A percentile compares a stretch with the other conserved stretches of the same genome.
Conservation (phyloP, 2,797 vertebrate species). For the Apogon hyalosoma region DNA sequence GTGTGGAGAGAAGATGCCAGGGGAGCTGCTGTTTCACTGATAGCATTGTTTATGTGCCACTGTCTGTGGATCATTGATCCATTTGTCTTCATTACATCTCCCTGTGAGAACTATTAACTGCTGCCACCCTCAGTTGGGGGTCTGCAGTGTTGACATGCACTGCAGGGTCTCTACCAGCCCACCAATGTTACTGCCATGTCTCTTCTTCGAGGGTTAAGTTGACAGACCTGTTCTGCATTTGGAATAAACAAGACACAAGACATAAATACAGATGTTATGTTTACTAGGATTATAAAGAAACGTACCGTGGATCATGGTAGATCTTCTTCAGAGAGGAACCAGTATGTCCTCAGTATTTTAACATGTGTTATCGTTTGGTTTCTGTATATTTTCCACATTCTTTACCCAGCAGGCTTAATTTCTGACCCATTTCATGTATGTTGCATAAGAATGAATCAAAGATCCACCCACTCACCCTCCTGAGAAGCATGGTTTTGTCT, state of each 20-base stretch:
- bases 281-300: conserved; percentile 5
- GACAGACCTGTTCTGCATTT: conserved; percentile 27
- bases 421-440: conserved; percentile 55
- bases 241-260: background rate
- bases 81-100: conserved; percentile 79
- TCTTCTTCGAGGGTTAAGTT: conserved; percentile 22
- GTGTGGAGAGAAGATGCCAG: conserved; percentile 29
- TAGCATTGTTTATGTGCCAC: conserved; percentile 71
- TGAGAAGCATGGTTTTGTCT: conserved; percentile 25
- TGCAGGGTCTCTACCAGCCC: conserved; percentile 32
- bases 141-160: conserved; percentile 63
- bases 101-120: conserved; percentile 73
- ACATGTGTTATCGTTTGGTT: background rate
- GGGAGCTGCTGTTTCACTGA: conserved; percentile 56
- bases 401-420: conserved; percentile 20
- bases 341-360: conserved; percentile 9
- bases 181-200: conserved; percentile 47
- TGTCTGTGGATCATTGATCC: conserved; percentile 74
- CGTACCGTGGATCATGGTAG: conserved; percentile 6
- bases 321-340: background rate
- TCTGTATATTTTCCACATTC: conserved; percentile 9
- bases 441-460: conserved; percentile 63
- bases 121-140: conserved; percentile 66
- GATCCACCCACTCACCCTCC: conserved; percentile 50
- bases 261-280: conserved; percentile 14